These are phyloP conservation scores for Oscheius sp. DNA, from an alignment of 2,888 invertebrate species.

Conservation along the genomic window DNA sequence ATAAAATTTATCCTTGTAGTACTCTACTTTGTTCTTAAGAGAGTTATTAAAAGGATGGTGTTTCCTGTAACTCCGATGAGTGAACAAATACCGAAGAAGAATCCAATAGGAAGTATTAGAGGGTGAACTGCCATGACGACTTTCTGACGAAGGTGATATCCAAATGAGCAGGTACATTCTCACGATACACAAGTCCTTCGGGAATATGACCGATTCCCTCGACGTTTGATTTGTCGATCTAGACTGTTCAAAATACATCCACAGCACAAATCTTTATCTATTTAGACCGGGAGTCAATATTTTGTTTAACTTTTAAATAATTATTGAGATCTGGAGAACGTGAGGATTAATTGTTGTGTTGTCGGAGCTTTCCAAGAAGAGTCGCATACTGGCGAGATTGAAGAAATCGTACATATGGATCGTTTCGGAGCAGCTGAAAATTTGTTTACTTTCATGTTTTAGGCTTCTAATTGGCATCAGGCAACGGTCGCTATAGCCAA, in stretches of 20 bases:
- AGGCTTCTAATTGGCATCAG: no score
- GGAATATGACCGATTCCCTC: no score
- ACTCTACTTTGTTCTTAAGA: slow-evolving; percentile 35
- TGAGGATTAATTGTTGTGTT: slow-evolving; percentile 10
- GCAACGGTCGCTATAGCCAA: no score
- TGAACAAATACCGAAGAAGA: slow-evolving; percentile 43
- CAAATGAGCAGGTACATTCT: no score
- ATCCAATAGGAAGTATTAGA: slow-evolving; percentile 40
- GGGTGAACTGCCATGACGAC: no score
- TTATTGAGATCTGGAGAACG: no score
- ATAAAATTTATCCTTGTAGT: background rate
- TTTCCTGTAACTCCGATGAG: slow-evolving; percentile 42
- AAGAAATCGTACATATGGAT: slow-evolving; percentile 68
- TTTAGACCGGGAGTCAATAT: background rate
- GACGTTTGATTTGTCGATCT: no score
- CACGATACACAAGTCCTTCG: background rate
- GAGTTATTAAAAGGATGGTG: slow-evolving; percentile 36
- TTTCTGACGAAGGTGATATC: no score
- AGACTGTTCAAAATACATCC: no score
- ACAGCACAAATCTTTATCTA: no score
- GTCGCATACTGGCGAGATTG: slow-evolving; percentile 59
- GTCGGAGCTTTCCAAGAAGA: slow-evolving; percentile 47
- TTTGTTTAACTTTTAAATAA: no score
- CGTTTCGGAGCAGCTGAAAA: slow-evolving; percentile 51
- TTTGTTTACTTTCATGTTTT: background rate